Base-by-base conservation (phyloP, 2,113 vertebrate species). In the Formicarius rufipectus region DNA sequence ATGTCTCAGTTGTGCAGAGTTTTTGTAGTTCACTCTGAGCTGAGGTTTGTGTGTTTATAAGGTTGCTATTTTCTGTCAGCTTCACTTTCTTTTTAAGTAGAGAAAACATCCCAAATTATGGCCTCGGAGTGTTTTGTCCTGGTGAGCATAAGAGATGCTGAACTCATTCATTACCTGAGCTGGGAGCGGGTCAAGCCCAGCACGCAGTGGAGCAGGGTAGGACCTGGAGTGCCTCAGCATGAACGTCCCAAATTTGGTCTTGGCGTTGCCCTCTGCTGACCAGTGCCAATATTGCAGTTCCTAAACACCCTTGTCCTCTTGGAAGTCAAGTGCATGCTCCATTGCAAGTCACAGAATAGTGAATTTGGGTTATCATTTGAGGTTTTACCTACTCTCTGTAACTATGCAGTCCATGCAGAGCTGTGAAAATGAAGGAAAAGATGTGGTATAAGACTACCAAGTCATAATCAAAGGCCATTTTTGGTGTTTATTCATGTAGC, bases 181-280 rank as follows among this genome's bases (percentile, higher is more conserved):
- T 8, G 66, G 50, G 19, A 60, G 15, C 1, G 0, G 25, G 21
- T 17, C 37, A 5, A 87, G 18, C 31, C 1, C 12, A 9, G 23
- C 0, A 0, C 2, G 1, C 7, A 0, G 8, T 21, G 23, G 56
- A 35, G 35, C 15, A 0, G 7, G 25, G 6, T 7, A 23, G 19
- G 15, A 21, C 7, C 21, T 1, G 0, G 23, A 3, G 5, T 19
- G 12, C 60, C 16, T 66, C 45, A 8, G 10, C n/a, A 42, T 19
- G 9, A 42, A 30, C 35, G 12, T 24, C 39, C 24, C 42, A 22
- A 2, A 59, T 35, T n/a, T 12, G 55, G 9, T 63, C 6, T 35
- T 69, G 52, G 67, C 7, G 0, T 91, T 93, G 79, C 62, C 87
- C 85, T 95, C 95, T 96, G 79, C 85, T 90, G 92, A 76, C 20